Evolutionary conservation across 2,888 invertebrate species (phyloP), one percentile per base, ranked within the genome.

Genomic region (Drosophila kanekoi): DNA sequence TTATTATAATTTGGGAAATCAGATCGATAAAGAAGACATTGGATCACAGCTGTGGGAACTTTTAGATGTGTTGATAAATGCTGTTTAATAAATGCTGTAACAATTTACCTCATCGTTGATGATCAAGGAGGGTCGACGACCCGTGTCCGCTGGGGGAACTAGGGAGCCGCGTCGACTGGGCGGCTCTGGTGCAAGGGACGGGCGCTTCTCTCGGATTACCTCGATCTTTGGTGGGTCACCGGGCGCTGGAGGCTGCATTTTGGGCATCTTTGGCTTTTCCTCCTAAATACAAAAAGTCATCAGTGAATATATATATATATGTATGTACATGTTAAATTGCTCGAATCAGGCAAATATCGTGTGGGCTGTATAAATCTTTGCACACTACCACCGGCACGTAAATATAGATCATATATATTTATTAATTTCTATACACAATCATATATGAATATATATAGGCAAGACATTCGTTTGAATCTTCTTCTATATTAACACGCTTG

Each of bases 101-200:
- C 0, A 18, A 58, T 94, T 93, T 96, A 98, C 98, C 97, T 98
- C 98, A 93, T 98, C 98, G 91, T 97, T 97, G 91, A 98, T 97
- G 90, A 98, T 96, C 84, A 98, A 94, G 87, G 97, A 97, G 81
- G 98, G 97, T 86, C 98, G 95, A 89, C 98, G 95, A 93, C 96
- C 95, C 92, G 95, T 96, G 92, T 97, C 97, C 76, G 87, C 84
- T 11, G 97, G 97, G 8, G 97, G 97, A 91, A 98, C 96, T 67
- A 98, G 94, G 53, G 98, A 98, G 65, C 98, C 98, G 85, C 98
- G 94, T 51, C 96, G 93, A 90, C 96, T 95, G 52, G 94, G 93
- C 49, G 93, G 93, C 51, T 93, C 94, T 43, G 96, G 96, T 43
- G 94, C 95, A 77, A 96, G 92, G 0, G 97, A 97, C 1, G 97